Base-by-base conservation (phyloP, 2,797 vertebrate genomes). In the Lophotriccus pileatus region DNA sequence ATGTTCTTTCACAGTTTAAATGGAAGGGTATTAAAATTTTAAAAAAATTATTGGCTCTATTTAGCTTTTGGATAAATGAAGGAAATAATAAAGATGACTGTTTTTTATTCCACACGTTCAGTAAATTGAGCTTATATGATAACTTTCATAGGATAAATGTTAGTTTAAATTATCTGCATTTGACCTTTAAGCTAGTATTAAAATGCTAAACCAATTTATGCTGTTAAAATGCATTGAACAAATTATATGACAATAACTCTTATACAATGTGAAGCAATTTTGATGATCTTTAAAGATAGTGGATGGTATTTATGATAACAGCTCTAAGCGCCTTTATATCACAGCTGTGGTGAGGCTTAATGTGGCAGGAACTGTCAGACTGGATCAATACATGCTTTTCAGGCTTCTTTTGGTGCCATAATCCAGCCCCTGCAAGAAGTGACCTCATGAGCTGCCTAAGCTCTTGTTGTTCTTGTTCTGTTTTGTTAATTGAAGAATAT, bases 171-270 rank as follows among this genome's bases (percentile, higher is more conserved):
- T 98, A 98, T 98, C 97, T 98, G 97, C 98, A 97, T 99, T 98
- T 99, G 99, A 99, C 98, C 98, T 97, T 97, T 98, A 98, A 99
- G 98, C 98, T 98, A 98, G 98, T 97, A 97, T 98, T 98, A 98
- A 98, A 97, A 98, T 97, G 98, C 97, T 98, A 98, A 98, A 98
- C 97, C 98, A 98, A 98, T 98, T 98, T 96, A 92, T 97, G 97
- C 96, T 97, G 98, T 98, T 98, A 97, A 98, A 98, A 97, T 96
- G 97, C 97, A 98, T 98, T 98, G 97, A 98, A 98, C 98, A 98
- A 98, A 98, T 98, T 98, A 98, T 96, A 96, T 97, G 97, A 98
- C 97, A 97, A 98, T 98, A 97, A 98, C 97, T 97, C 97, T 97
- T 97, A 97, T 98, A 97, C 97, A 95, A 98, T 98, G 97, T 98